phyloP scores from a whole-genome alignment of 2,797 vertebrate genomes.

The Parauchenoglanis punctatus region DNA sequence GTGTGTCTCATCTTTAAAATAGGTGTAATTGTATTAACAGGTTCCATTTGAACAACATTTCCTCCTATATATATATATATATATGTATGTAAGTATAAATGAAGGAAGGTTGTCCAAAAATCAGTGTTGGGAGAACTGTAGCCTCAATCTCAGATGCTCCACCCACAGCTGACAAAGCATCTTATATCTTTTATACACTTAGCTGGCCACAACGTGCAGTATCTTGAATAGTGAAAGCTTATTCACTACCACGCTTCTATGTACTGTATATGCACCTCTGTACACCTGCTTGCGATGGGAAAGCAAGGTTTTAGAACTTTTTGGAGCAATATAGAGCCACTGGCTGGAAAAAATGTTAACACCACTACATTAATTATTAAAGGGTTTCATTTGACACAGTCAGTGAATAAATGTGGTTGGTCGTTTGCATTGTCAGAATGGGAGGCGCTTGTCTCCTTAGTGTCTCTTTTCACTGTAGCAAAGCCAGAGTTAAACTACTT shows the following conservation, averaged over 20 bases:
- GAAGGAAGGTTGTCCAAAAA: background rate
- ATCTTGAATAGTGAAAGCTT: background rate
- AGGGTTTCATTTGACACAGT: constrained; percentile 6
- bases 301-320: background rate
- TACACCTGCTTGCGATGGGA: background rate
- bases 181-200: too few relatives aligned
- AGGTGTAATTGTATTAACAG: background rate
- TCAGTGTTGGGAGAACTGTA: background rate
- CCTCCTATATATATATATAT: too few relatives aligned
- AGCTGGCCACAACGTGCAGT: background rate
- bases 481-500: background rate
- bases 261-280: too few relatives aligned
- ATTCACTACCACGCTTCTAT: background rate
- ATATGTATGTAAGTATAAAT: background rate
- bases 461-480: background rate
- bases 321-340: background rate
- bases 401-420: background rate
- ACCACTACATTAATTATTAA: constrained; percentile 14
- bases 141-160: background rate
- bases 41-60: background rate
- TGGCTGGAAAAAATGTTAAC: background rate
- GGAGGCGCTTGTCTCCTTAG: background rate
- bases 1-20: background rate
- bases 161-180: background rate
- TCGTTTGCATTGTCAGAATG: background rate